Base-by-base conservation (phyloP, 2,888 invertebrate species). In the Sarcophaga subvicina region DNA sequence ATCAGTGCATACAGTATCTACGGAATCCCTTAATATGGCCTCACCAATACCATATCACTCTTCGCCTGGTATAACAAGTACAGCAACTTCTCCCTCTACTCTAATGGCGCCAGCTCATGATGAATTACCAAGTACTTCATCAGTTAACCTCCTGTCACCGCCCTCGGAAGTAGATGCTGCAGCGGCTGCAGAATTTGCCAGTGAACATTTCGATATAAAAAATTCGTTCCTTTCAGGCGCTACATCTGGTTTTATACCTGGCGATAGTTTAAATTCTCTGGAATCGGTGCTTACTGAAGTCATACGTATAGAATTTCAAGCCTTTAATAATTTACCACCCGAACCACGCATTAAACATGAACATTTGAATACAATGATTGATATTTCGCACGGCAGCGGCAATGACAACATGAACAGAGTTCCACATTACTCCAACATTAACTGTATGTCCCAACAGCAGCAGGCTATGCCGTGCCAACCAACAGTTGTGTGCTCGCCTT, bases 241-340 rank as follows among this genome's bases (percentile, higher is more conserved):
- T 49, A 86, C 86, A 4, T 89, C 88, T 27, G 25, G 88, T 22
- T 67, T 37, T 47, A 88, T 86, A 69, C 88, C 88, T 8, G 88
- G 88, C 25, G 90, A 90, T n/a, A 90, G 90, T 78, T 91, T 92
- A 64, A 92, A 92, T 85, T 96, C 96, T 5, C 97, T 98, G 92
- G 97, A 97, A 91, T 96, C 97, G 0, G 97, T 98, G 90, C 93
- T 98, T 60, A 97, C 96, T 86, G 97, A 97, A 90, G 98, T 98
- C 11, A 97, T 98, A 88, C 97, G 97, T 90, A 94, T 98, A 84
- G 98, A 98, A 93, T 98, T 96, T 91, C 97, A 97, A 90, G 90
- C 92, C 90, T 94, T 97, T 27, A 92, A 92, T 67, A 90, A 90
- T 72, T 77, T 92, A 25, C 90, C 91, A 70, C 83, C 88, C 0